These are phyloP conservation scores for Tipula unca DNA, from an alignment of 2,888 invertebrate species.

Conservation along the genomic window DNA sequence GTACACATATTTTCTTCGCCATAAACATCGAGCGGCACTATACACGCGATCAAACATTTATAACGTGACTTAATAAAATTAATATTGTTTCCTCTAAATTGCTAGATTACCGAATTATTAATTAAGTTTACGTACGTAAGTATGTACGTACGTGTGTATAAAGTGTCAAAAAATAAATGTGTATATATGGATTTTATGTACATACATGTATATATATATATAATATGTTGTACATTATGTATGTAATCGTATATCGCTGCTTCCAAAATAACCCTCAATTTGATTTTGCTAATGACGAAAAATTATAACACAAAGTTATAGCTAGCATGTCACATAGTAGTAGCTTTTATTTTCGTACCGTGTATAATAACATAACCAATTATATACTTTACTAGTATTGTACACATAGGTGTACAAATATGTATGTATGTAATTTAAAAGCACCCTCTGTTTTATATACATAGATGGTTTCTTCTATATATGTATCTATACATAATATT, in stretches of 20 bases:
- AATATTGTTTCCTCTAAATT: not conserved
- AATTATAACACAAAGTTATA: not conserved
- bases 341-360: not conserved
- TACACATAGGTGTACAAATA: not conserved
- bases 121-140: not conserved
- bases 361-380: not conserved
- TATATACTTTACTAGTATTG: not conserved
- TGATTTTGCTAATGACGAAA: not conserved
- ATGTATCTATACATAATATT: not conserved
- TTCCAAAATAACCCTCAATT: not conserved
- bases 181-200: not conserved
- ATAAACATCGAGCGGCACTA: not conserved
- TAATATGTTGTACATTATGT: no score
- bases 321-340: not conserved
- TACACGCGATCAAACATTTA: not conserved
- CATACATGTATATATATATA: not conserved
- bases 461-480: not conserved
- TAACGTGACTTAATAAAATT: not conserved
- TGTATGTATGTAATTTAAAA: not conserved
- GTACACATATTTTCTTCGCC: not conserved
- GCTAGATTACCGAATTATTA: not conserved
- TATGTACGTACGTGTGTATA: no score
- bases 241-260: not conserved
- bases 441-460: not conserved
- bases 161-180: not conserved